phyloP scores from a whole-genome alignment of 2,797 vertebrate genomes.

The Parauchenoglanis ngamensis region DNA sequence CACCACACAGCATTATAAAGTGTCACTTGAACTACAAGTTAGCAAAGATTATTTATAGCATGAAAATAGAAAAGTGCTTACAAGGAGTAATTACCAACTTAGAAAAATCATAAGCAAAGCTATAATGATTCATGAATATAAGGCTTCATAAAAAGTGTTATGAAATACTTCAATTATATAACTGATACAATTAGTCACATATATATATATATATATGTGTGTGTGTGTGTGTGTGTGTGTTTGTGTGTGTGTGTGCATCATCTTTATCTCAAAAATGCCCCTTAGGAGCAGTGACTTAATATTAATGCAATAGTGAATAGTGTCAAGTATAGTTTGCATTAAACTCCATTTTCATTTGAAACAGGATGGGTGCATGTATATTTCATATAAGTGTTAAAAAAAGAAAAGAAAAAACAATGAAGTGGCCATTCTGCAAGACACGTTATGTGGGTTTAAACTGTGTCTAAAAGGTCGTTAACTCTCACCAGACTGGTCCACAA shows the following conservation, averaged over 20 bases:
- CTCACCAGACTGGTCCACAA: constrained; percentile 90
- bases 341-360: not conserved
- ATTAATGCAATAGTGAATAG: not conserved
- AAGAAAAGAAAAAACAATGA: not conserved
- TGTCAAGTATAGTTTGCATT: not conserved
- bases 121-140: not conserved
- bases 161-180: not conserved
- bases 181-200: not conserved
- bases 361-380: not conserved
- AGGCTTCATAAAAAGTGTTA: not conserved
- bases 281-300: not conserved
- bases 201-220: too few species aligned
- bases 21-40: not conserved
- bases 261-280: not conserved
- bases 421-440: not conserved
- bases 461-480: not conserved
- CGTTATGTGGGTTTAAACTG: not conserved
- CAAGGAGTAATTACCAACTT: not conserved
- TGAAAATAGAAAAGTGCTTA: not conserved
- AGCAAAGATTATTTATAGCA: not conserved
- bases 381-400: not conserved
- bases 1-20: not conserved
- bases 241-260: not conserved
- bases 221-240: too few species aligned
- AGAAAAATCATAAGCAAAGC: not conserved